These are phyloP conservation scores for Engraulis encrasicolus DNA, from an alignment of 2,113 vertebrate species.

Conservation along the genomic window DNA sequence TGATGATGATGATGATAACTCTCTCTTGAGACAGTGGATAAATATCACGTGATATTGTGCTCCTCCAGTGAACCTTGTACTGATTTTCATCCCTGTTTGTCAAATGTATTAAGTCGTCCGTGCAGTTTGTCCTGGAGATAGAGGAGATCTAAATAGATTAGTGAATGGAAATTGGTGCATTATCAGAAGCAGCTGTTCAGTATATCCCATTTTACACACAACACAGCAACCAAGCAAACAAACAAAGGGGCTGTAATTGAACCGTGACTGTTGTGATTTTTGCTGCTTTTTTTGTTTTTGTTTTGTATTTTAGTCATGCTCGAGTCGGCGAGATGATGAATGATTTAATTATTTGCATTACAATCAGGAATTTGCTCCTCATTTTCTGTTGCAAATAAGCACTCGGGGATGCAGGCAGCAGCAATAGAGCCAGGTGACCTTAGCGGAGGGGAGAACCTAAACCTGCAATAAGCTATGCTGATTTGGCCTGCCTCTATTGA, in stretches of 20 bases:
- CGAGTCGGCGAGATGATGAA: constrained; percentile 32
- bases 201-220: constrained; percentile 42
- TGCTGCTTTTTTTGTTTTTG: too few species aligned
- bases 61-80: neutral
- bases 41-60: too few species aligned
- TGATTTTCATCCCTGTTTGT: constrained; percentile 31
- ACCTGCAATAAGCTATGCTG: constrained; percentile 12
- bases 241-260: constrained; percentile 40
- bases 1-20: too few species aligned
- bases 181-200: constrained; percentile 38
- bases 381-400: constrained; percentile 11
- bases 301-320: too few species aligned
- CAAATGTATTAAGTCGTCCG: constrained; percentile 20
- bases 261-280: constrained; percentile 33
- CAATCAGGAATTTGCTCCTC: constrained; percentile 19
- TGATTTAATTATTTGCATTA: constrained; percentile 41
- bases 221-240: constrained; percentile 33
- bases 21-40: too few species aligned
- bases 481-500: constrained; percentile 31
- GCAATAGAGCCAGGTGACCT: constrained; percentile 16
- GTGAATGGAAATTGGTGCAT: constrained; percentile 47
- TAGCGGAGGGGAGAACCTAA: neutral
- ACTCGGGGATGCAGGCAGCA: neutral
- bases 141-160: constrained; percentile 34
- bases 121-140: constrained; percentile 19